phyloP scores from a whole-genome alignment of 2,113 vertebrate species.

The Brachyhypopomus gauderio region DNA sequence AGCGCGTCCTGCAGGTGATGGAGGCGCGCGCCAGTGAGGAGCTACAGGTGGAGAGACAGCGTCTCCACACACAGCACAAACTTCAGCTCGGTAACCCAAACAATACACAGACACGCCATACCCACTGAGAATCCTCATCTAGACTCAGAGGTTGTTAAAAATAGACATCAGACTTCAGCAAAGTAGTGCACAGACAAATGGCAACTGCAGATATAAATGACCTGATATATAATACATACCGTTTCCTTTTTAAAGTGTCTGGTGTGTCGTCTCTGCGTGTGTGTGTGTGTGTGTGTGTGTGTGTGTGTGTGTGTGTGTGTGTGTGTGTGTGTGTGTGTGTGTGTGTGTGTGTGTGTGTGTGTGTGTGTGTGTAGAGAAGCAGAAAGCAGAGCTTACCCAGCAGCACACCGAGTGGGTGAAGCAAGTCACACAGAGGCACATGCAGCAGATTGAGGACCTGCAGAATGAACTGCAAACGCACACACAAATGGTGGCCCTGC shows the following conservation, averaged over 20 bases:
- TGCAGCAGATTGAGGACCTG: constrained; percentile 85
- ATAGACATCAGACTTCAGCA: background rate
- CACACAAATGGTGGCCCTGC: constrained; percentile 77
- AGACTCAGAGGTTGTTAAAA: constrained; percentile 38
- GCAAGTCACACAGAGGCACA: constrained; percentile 82
- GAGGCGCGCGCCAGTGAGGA: constrained; percentile 83
- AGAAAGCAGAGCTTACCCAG: constrained; percentile 83
- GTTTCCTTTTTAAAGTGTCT: background rate
- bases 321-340: constrained; percentile 4
- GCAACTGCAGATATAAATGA: too few species aligned
- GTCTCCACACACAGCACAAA: constrained; percentile 81
- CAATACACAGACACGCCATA: constrained; percentile 21
- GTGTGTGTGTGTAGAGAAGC: constrained; percentile 77
- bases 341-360: constrained; percentile 1
- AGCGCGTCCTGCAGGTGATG: constrained; percentile 76
- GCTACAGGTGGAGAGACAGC: constrained; percentile 79
- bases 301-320: constrained; percentile 40
- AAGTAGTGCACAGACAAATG: background rate
- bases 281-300: constrained; percentile 9
- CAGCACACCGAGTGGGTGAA: constrained; percentile 80
- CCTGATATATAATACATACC: too few species aligned
- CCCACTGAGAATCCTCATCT: constrained; percentile 41
- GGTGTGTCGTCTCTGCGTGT: constrained; percentile 36
- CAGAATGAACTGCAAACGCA: constrained; percentile 79
- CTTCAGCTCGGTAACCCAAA: constrained; percentile 82